Percentiles rank a stretch among this genome's conserved stretches.
Conservation (phyloP, 2,888 invertebrate genomes). For the Creontiades dilutus region DNA sequence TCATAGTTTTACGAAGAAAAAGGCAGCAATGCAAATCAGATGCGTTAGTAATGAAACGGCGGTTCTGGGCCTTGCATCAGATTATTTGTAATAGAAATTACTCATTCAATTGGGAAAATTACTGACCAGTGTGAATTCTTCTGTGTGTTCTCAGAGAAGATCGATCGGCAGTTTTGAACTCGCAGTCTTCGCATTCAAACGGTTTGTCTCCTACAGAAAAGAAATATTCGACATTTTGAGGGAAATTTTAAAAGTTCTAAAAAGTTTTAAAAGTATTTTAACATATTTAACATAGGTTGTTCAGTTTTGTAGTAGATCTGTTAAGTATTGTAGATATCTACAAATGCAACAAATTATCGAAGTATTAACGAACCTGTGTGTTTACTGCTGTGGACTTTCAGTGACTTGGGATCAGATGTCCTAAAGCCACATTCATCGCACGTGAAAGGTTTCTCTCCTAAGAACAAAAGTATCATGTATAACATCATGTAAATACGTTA, state of each 20-base stretch:
- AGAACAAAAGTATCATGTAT: background rate
- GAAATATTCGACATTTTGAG: too few species aligned
- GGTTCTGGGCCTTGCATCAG: too few species aligned
- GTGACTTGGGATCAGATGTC: background rate
- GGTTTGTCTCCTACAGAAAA: background rate
- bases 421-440: conserved; percentile 11
- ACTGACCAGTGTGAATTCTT: background rate
- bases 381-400: conserved; percentile 11
- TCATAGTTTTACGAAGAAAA: too few species aligned
- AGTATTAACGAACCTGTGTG: conserved; percentile 38
- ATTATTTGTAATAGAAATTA: too few species aligned
- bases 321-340: background rate
- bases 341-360: background rate
- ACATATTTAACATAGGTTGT: too few species aligned
- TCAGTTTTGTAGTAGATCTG: background rate
- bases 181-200: background rate
- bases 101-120: too few species aligned
- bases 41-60: too few species aligned
- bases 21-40: too few species aligned
- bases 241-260: too few species aligned
- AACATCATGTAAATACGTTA: too few species aligned
- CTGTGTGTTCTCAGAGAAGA: conserved; percentile 1
- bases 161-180: conserved; percentile 1
- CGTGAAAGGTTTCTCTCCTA: conserved; percentile 10
- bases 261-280: too few species aligned